phyloP scores from a whole-genome alignment of 2,113 vertebrate species.

The Leptodactylus fuscus region DNA sequence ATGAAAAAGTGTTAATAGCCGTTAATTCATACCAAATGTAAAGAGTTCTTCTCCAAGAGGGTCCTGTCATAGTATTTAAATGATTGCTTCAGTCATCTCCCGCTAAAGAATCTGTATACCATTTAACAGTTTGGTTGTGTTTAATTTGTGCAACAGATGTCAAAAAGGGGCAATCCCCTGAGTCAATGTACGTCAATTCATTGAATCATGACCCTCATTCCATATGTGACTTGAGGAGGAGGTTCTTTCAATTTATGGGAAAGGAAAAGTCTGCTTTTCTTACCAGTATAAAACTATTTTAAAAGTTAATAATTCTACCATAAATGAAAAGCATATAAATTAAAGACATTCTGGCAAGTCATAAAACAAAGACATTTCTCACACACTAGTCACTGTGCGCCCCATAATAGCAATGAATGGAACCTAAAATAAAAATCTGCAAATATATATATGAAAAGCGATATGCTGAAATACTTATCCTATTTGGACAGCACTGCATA shows the following conservation, averaged over 20 bases:
- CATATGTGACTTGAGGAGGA: slow-evolving; percentile 38
- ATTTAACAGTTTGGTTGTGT: slow-evolving; percentile 35
- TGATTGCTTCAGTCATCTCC: slow-evolving; percentile 33
- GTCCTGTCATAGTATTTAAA: slow-evolving; percentile 31
- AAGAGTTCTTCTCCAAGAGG: not conserved
- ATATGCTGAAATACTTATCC: no score
- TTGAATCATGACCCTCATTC: slow-evolving; percentile 51
- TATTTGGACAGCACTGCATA: not conserved
- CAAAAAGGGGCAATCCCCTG: slow-evolving; percentile 10
- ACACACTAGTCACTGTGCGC: not conserved
- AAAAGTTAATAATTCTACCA: slow-evolving; percentile 4
- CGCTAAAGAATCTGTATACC: slow-evolving; percentile 8
- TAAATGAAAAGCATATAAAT: not conserved
- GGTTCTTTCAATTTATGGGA: slow-evolving; percentile 28
- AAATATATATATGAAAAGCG: no score
- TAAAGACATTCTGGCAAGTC: not conserved
- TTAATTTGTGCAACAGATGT: slow-evolving; percentile 48
- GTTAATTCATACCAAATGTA: slow-evolving; percentile 26
- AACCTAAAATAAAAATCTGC: not conserved
- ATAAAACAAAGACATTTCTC: not conserved
- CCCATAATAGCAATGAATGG: not conserved
- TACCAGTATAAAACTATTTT: slow-evolving; percentile 23
- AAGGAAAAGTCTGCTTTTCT: not conserved
- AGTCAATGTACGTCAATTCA: slow-evolving; percentile 46
- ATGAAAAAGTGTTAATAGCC: slow-evolving; percentile 5